Evolutionary conservation across 2,797 vertebrate species (phyloP).

Genomic region (Syngnathus rostellatus): DNA sequence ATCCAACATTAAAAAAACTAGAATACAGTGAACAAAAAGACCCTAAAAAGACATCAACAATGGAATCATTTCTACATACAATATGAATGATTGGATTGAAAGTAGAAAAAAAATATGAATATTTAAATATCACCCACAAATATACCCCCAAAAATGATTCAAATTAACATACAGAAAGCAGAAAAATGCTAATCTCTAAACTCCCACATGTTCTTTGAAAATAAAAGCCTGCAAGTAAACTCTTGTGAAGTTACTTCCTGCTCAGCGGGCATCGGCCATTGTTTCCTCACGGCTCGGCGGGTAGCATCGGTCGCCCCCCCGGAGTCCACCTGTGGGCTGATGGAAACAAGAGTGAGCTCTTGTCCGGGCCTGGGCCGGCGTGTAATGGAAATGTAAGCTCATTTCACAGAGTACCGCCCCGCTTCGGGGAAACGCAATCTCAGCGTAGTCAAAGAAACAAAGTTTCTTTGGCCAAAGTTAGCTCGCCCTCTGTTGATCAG

Average conservation of each 20-base stretch:
- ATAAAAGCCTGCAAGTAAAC: background rate
- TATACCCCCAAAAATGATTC: too few species aligned
- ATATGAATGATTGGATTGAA: too few species aligned
- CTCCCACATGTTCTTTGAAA: background rate
- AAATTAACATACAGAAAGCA: too few species aligned
- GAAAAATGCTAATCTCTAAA: too few species aligned
- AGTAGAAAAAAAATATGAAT: too few species aligned
- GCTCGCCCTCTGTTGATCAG: constrained; percentile 6
- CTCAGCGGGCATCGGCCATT: background rate
- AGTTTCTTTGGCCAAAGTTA: constrained; percentile 13
- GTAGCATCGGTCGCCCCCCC: constrained; percentile 34
- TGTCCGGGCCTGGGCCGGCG: constrained; percentile 54
- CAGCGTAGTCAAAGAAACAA: constrained; percentile 9
- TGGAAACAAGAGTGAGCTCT: constrained; percentile 64
- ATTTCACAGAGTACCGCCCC: constrained; percentile 58
- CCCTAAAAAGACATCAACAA: too few species aligned
- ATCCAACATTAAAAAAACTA: too few species aligned
- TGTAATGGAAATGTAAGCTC: constrained; percentile 67
- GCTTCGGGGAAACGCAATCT: constrained; percentile 56
- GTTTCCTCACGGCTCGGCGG: constrained; percentile 46
- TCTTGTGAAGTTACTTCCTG: background rate
- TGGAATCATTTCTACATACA: too few species aligned
- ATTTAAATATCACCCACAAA: too few species aligned
- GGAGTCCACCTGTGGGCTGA: constrained; percentile 54
- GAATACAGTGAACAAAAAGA: too few species aligned